These are phyloP conservation scores for Papilio polyxenes DNA, from an alignment of 1,140 invertebrate species.

Conservation along the genomic window DNA sequence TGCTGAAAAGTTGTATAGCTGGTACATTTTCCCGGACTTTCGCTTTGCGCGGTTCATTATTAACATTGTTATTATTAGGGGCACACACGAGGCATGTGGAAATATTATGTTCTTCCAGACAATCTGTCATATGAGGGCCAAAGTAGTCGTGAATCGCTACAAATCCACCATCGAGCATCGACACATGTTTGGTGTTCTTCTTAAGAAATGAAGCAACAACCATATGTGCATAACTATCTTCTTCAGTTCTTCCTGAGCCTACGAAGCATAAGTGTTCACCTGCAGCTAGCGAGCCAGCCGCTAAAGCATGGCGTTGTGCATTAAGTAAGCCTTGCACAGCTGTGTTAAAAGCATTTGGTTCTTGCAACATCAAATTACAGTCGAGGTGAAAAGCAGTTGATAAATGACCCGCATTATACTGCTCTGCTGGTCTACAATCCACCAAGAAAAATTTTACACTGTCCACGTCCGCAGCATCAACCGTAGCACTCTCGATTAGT, in stretches of 20 bases:
- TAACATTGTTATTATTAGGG: constrained; percentile 80
- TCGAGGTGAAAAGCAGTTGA: constrained; percentile 99
- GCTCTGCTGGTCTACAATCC: constrained; percentile 97
- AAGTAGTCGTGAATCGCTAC: constrained; percentile 93
- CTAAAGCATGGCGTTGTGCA: constrained; percentile 94
- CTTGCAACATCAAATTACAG: constrained; percentile 98
- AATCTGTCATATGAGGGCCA: constrained; percentile 88
- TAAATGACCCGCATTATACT: constrained; percentile 98
- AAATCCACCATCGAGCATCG: constrained; percentile 95
- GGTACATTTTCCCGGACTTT: constrained; percentile 70
- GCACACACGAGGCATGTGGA: constrained; percentile 90
- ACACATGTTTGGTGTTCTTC: constrained; percentile 95
- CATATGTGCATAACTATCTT: constrained; percentile 99
- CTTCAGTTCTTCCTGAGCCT: constrained; percentile 96
- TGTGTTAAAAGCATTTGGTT: constrained; percentile 95
- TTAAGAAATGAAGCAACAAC: constrained; percentile 98
- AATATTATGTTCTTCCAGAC: constrained; percentile 90
- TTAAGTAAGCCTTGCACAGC: constrained; percentile 96
- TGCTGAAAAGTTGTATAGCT: constrained; percentile 87
- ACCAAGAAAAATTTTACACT: constrained; percentile 96
- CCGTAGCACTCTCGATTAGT: constrained; percentile 89
- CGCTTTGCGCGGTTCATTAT: constrained; percentile 57
- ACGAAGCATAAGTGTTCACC: constrained; percentile 99
- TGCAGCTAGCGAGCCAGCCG: constrained; percentile 92
- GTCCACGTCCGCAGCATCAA: constrained; percentile 82